Percentiles rank a stretch among this genome's conserved stretches.
Evolutionary conservation across 2,888 invertebrate genomes (phyloP).

Genomic region (Pseudococcus longispinus): DNA sequence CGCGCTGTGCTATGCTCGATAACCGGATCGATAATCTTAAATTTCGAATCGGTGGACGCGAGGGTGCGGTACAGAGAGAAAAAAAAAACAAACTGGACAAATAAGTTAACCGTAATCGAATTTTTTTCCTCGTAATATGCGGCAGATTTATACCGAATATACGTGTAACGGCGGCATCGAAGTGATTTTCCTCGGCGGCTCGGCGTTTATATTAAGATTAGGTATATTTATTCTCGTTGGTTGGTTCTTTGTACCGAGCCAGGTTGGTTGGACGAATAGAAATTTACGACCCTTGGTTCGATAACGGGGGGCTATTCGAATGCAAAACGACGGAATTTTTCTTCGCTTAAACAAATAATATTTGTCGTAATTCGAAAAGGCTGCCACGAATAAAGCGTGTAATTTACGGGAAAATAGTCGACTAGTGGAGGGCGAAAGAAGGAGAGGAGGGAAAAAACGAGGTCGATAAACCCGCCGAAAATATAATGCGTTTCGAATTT

Average conservation of each 20-base stretch:
- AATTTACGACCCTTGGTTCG: conserved; percentile 1
- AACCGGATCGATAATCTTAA: conserved; percentile 45
- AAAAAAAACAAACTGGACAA: neutral
- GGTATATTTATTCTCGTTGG: neutral
- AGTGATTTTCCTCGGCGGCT: neutral
- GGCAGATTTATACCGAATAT: conserved; percentile 1
- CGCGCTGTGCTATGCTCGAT: neutral
- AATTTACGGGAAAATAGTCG: neutral
- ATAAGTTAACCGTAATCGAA: conserved; percentile 1
- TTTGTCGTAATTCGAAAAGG: neutral
- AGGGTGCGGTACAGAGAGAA: neutral
- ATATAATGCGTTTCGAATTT: conserved; percentile 1
- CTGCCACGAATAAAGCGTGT: neutral
- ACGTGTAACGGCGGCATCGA: neutral
- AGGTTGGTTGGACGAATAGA: neutral
- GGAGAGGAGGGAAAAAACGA: neutral
- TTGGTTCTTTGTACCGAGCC: neutral
- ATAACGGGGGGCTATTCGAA: conserved; percentile 8
- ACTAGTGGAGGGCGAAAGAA: neutral
- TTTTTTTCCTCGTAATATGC: conserved; percentile 18
- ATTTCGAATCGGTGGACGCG: neutral
- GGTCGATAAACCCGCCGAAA: neutral
- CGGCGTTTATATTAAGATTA: conserved; percentile 17
- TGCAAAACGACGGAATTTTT: conserved; percentile 1
- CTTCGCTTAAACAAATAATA: neutral